A percentile compares a stretch with the other conserved stretches of the same genome.
Conservation (phyloP, 1,140 invertebrate genomes). For the Chrysomallon squamiferum region DNA sequence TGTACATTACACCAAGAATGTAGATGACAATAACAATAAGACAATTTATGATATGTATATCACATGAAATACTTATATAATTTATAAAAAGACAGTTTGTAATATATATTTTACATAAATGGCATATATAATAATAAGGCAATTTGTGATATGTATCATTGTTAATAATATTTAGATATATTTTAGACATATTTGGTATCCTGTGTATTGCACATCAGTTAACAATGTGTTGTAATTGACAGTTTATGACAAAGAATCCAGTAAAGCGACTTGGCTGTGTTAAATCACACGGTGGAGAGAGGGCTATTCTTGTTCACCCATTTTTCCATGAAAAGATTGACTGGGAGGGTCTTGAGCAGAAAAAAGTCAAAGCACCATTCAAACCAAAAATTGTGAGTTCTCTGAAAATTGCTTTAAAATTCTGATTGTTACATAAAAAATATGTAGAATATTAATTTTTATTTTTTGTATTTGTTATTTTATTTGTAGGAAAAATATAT, state of each 20-base stretch:
- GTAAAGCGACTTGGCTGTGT: constrained; percentile 92
- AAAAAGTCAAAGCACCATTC: constrained; percentile 94
- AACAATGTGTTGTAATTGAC: too few relatives aligned
- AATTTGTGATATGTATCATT: too few relatives aligned
- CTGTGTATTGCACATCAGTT: too few relatives aligned
- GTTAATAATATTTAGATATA: too few relatives aligned
- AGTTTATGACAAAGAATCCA: constrained; percentile 99
- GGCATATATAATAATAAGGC: too few relatives aligned
- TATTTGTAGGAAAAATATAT: neutral
- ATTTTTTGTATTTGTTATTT: neutral
- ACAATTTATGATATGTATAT: too few relatives aligned
- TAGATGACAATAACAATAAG: too few relatives aligned
- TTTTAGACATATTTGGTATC: too few relatives aligned
- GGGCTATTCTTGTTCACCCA: constrained; percentile 87
- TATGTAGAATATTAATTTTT: neutral
- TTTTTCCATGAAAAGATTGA: constrained; percentile 95
- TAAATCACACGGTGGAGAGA: constrained; percentile 76
- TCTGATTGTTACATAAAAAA: constrained; percentile 3
- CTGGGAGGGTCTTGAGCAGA: constrained; percentile 90
- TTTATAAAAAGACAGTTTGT: too few relatives aligned
- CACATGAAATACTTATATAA: too few relatives aligned
- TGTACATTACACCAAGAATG: too few relatives aligned
- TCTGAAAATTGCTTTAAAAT: neutral
- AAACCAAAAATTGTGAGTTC: constrained; percentile 95
- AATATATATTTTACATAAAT: too few relatives aligned